Evolutionary conservation across 2,888 invertebrate species (phyloP), one percentile per base, ranked within the genome.

Genomic region (Cepaea hortensis): DNA sequence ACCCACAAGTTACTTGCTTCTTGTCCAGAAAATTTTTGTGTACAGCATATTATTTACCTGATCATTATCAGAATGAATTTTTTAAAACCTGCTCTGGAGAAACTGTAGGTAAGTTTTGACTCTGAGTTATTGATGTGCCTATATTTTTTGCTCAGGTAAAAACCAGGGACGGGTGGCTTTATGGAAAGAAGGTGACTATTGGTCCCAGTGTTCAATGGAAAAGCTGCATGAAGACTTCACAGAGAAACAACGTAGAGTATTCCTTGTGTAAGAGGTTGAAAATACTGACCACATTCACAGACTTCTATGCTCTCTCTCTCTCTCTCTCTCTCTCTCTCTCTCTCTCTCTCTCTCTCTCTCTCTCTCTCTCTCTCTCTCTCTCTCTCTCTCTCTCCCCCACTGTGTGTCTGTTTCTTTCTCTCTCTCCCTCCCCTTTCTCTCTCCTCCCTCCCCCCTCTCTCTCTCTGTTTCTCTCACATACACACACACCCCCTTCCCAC

Each of bases 221-320:
- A 90, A 91, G 72, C 87, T 92, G 20, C 90, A 87, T 68, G 85
- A 88, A 50, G 91, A 92, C 75, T 92, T 91, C 85, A 87, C 90
- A 55, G 87, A 87, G 23, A 90, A 91, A 75, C 91, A 92, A 73
- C 72, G 86, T 15, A 77, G 73, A 65, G 87, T 90, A 55, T 90
- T 91, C 87, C 85, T 89, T 79, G 89, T 88, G 91, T 91, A 87
- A 88, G 87, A 55, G 0, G n/a, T 75, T 85, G 55, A 46, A 35
- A 77, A 68, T 68, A 23, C 46, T 77, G 0, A 48, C 76, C 7
- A 76, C 35, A 48, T 76, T 48, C 35, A 18, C 76, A 15, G 48
- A 3, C 4, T 23, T 13, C 18, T 55, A 46, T 70, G 70, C 3
- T 23, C 23, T 81, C 15, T n/a, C 81, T 23, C 81, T 46, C 35